Evolutionary conservation across 2,797 vertebrate genomes (phyloP).

Genomic region (Enteromius afrohamiltoni): DNA sequence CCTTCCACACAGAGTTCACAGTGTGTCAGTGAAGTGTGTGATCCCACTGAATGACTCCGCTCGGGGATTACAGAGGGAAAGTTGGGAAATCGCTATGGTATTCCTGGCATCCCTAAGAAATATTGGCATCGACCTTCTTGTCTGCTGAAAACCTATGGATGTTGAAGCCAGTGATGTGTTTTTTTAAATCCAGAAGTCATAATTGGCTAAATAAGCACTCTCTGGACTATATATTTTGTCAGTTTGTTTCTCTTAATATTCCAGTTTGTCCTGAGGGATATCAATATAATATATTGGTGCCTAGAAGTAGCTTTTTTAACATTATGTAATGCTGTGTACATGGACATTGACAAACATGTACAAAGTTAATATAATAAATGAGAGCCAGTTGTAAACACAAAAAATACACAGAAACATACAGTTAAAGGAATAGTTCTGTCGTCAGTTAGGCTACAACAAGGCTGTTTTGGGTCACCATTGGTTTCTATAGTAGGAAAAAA

Average conservation of each 20-base stretch:
- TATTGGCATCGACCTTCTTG: constrained; percentile 46
- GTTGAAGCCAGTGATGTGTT: not conserved
- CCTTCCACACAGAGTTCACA: constrained; percentile 62
- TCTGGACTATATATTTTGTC: not conserved
- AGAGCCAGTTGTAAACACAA: not conserved
- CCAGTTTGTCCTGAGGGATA: not conserved
- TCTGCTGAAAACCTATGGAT: constrained; percentile 9
- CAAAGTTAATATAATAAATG: not conserved
- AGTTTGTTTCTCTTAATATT: not conserved
- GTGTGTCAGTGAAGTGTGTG: constrained; percentile 56
- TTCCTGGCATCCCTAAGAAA: constrained; percentile 59
- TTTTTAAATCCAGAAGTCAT: not conserved
- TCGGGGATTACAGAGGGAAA: constrained; percentile 46
- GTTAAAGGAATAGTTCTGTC: too few species aligned
- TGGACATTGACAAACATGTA: not conserved
- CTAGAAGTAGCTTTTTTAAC: not conserved
- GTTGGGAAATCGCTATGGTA: constrained; percentile 56
- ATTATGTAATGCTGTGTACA: not conserved
- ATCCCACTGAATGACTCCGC: constrained; percentile 1
- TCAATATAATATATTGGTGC: not conserved
- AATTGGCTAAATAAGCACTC: constrained; percentile 1
- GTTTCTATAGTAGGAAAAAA: too few species aligned
- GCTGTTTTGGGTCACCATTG: too few species aligned
- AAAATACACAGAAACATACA: not conserved
- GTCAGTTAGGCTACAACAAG: too few species aligned